Evolutionary conservation across 1,140 invertebrate species (phyloP).

Genomic region (Saxidomus purpurata): DNA sequence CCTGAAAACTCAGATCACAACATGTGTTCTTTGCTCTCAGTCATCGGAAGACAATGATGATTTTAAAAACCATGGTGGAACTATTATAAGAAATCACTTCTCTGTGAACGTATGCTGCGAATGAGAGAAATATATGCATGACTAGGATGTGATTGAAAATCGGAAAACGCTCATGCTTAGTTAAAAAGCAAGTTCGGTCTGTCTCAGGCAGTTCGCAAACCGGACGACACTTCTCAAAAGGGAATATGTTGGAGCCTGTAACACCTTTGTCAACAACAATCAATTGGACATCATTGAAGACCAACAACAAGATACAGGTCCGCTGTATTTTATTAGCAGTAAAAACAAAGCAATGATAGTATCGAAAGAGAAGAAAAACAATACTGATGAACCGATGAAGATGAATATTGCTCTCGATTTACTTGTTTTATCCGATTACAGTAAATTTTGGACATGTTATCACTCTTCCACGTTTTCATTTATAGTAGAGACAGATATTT

Average conservation of each 20-base stretch:
- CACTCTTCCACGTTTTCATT: too few species aligned
- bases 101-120: constrained; percentile 12
- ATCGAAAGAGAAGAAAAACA: not conserved
- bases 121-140: not conserved
- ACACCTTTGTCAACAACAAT: not conserved
- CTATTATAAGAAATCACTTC: constrained; percentile 29
- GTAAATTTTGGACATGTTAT: too few species aligned
- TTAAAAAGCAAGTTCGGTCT: not conserved
- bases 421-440: too few species aligned
- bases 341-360: not conserved
- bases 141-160: constrained; percentile 7
- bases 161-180: not conserved
- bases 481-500: too few species aligned
- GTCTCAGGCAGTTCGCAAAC: not conserved
- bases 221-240: not conserved
- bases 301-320: not conserved
- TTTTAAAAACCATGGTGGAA: too few species aligned
- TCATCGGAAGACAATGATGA: too few species aligned
- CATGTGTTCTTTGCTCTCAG: too few species aligned
- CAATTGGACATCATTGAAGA: not conserved
- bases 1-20: too few species aligned
- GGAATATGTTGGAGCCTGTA: not conserved
- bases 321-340: not conserved
- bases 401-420: not conserved
- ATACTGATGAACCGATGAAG: not conserved